phyloP scores from a whole-genome alignment of 2,113 vertebrate genomes.

The Catharus bicknelli region DNA sequence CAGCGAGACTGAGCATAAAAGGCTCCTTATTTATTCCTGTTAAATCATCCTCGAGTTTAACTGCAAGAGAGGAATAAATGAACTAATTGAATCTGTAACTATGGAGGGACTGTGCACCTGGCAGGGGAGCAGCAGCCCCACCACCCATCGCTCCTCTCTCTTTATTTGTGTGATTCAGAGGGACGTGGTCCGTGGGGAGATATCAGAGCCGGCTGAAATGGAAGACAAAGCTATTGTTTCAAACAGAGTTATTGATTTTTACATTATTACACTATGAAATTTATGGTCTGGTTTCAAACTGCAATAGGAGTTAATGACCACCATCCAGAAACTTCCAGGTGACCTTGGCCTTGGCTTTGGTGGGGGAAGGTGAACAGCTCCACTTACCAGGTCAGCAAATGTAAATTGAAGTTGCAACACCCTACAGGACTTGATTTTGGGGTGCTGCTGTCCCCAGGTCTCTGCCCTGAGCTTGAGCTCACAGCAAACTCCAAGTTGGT shows the following conservation, averaged over 20 bases:
- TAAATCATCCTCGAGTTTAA: conserved; percentile 25
- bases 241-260: conserved; percentile 73
- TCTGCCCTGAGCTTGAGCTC: background rate
- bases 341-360: conserved; percentile 60
- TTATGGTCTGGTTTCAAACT: conserved; percentile 71
- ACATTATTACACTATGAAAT: conserved; percentile 74
- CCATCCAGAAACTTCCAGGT: conserved; percentile 59
- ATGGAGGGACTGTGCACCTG: background rate
- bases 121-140: background rate
- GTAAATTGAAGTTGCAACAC: rapidly evolving
- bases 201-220: conserved; percentile 51
- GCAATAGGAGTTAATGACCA: conserved; percentile 68
- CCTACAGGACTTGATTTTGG: background rate
- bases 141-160: conserved; percentile 1
- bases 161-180: conserved; percentile 37
- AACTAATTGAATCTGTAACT: conserved; percentile 15
- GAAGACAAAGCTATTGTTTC: conserved; percentile 70
- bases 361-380: conserved; percentile 21
- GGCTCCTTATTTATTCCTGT: background rate
- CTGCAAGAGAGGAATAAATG: conserved; percentile 24
- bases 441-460: background rate
- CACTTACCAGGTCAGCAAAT: background rate
- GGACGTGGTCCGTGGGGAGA: conserved; percentile 40
- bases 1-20: conserved; percentile 18
- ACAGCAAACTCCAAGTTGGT: background rate